Evolutionary conservation across 2,888 invertebrate species (phyloP), one percentile per base, ranked within the genome.

Genomic region (Lagria hirta): DNA sequence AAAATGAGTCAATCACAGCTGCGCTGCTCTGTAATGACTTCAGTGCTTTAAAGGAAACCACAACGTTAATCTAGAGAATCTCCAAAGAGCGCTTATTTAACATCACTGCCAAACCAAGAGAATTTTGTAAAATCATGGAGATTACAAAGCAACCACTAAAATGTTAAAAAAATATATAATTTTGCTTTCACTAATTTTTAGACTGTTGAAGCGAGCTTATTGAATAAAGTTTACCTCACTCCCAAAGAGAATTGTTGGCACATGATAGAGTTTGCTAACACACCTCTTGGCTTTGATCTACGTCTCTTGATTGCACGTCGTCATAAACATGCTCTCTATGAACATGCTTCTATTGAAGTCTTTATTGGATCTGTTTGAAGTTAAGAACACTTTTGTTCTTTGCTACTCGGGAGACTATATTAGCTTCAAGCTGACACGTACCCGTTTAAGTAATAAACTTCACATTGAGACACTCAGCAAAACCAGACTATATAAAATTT

Each of bases 281-380:
- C 64, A 61, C 62, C 63, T 62, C 55, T 56, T 51, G 48, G 47
- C 63, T 64, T 64, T 63, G 63, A 64, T 62, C 59, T 62, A 53
- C 52, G 5, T n/a, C 52, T 49, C 58, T 57, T 62, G 61, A 64
- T 62, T 62, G 60, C 60, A 38, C 45, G 46, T 46, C 51, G 48
- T 55, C 61, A 61, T 61, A 59, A 62, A 61, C 62, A 63, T 55
- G 55, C 51, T 47, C 34, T 14, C 35, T 43, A 43, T 43, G 42
- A 41, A 41, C 41, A 33, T 20, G 41, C 26, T 40, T 23, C 40
- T 33, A 33, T 33, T 41, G 41, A 43, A 43, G 42, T 43, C 42
- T 43, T 43, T 43, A 43, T 43, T 43, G 42, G 42, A 43, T 43
- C 35, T 35, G 42, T 41, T 27, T 41, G 41, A 30, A 15, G 16